Evolutionary conservation across 2,113 vertebrate genomes (phyloP), one percentile per base, ranked within the genome.

Genomic region (Ictalurus furcatus): DNA sequence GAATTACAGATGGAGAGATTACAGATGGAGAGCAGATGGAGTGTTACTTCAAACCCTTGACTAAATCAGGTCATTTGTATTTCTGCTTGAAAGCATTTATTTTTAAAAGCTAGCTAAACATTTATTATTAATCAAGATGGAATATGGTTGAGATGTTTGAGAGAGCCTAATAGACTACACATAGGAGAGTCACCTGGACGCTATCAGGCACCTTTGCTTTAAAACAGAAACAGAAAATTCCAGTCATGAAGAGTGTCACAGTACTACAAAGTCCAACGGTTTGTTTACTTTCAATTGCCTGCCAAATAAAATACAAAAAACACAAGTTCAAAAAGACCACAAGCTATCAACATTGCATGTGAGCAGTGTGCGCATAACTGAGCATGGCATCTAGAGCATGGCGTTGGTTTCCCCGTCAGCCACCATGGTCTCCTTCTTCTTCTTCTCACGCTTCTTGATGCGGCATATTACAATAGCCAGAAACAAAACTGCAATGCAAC

Each of bases 391-490:
- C 87, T 95, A 95, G 89, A 95, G 93, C 86, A 95, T 93, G 80
- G 67, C 25, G 2, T 93, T 93, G 59, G 1, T 89, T 80, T 95
- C 94, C 2, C 84, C 92, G 25, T 87, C 92, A 0, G 19, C 28
- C 30, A 0, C 0, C 21, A 0, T 5, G 63, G 80, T 74, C 58
- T 88, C 91, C 86, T 93, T 91, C 16, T 93, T 91, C 16, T 34
- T 69, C 56, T 69, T 21, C 0, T 85, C 54, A 1, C 16, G 88
- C 91, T 94, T 95, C 25, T 91, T 91, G 4, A n/a, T 61, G 9
- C 91, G 92, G 88, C 93, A 94, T 79, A 94, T 40, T 21, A 88
- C 92, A 6, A 95, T 7, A 37, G 92, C 3, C 85, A 96, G 92
- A 34, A 58, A 0, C n/a, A 96, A 16, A 52, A 80, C 96, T 96